Evolutionary conservation across 2,888 invertebrate genomes (phyloP).

Genomic region (Leucoptera coffeella): DNA sequence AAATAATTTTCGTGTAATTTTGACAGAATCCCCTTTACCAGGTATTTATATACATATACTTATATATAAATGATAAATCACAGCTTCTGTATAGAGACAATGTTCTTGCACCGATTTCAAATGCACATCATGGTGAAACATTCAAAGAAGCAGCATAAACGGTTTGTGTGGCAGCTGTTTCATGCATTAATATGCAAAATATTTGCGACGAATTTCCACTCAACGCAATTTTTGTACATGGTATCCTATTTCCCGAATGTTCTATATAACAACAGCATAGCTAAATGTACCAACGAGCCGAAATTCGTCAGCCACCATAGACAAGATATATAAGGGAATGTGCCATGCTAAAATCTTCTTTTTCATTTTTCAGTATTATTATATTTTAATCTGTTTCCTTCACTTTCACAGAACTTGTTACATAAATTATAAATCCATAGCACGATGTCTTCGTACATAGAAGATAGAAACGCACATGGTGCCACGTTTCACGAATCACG

Average conservation of each 20-base stretch:
- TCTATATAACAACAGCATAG: too few species aligned
- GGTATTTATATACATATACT: too few species aligned
- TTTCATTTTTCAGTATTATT: constrained; percentile 38
- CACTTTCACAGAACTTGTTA: constrained; percentile 29
- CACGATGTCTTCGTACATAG: constrained; percentile 23
- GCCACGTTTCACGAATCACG: constrained; percentile 15
- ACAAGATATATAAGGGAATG: constrained; percentile 47
- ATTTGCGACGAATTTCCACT: constrained; percentile 1
- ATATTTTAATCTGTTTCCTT: constrained; percentile 22
- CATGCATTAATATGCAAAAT: constrained; percentile 22
- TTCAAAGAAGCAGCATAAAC: constrained; percentile 18
- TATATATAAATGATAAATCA: too few species aligned
- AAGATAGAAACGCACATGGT: constrained; percentile 17
- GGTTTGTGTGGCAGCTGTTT: constrained; percentile 46
- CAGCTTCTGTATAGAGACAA: too few species aligned
- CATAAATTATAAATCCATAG: constrained; percentile 18
- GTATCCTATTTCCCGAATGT: too few species aligned
- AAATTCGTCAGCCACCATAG: constrained; percentile 31
- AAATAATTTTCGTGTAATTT: too few species aligned
- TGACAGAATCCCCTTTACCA: neutral
- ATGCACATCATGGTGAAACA: constrained; percentile 11
- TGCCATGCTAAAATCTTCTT: constrained; percentile 49
- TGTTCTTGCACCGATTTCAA: constrained; percentile 41
- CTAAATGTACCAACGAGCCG: too few species aligned
- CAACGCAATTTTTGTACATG: too few species aligned